Conservation (phyloP, 2,113 vertebrate species). For the Jacana jacana region DNA sequence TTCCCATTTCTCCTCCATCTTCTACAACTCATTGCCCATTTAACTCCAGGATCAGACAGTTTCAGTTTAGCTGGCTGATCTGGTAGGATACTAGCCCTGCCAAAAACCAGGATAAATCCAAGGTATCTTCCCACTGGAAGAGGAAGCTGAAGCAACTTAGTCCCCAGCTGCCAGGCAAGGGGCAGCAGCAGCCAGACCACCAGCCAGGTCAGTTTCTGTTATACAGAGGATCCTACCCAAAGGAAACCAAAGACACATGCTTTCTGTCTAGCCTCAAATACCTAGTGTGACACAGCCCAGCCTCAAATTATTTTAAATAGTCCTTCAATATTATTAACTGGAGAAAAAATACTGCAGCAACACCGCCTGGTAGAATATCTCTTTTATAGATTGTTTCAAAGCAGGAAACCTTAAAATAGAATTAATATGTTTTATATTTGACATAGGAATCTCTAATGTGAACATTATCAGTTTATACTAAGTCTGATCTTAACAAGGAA, state of each 20-base stretch:
- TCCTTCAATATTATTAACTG: neutral
- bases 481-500: neutral
- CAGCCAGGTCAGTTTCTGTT: neutral
- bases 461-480: neutral
- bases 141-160: neutral
- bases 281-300: neutral
- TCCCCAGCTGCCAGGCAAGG: neutral
- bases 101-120: accelerated
- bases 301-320: neutral
- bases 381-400: neutral
- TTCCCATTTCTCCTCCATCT: neutral
- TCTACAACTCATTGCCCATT: accelerated
- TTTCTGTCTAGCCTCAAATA: neutral
- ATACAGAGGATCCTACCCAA: neutral
- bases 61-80: neutral
- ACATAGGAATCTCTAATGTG: neutral
- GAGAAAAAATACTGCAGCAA: neutral
- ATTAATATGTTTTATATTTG: neutral
- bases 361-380: neutral
- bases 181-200: neutral
- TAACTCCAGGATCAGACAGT: neutral
- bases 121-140: accelerated
- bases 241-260: neutral
- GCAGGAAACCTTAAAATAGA: neutral
- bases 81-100: neutral